A percentile compares a stretch with the other conserved stretches of the same genome.
These are phyloP conservation scores for Andrena minutula DNA, from an alignment of 2,888 invertebrate genomes.

Conservation along the genomic window DNA sequence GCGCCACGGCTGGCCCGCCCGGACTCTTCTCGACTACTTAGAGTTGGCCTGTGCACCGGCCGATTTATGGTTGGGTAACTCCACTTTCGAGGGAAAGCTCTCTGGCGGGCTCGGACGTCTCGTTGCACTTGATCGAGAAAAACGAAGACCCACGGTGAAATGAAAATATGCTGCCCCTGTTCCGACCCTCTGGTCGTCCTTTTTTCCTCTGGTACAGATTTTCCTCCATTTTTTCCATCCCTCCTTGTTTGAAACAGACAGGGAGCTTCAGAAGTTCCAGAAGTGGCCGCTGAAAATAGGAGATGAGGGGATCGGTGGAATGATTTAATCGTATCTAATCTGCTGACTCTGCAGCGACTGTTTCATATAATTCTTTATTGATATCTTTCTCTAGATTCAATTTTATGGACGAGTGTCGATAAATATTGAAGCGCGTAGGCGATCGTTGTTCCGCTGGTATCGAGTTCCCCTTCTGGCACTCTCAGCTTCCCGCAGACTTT, in stretches of 20 bases:
- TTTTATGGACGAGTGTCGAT: too few species aligned
- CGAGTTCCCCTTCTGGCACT: not conserved
- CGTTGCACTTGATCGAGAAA: conserved; percentile 45
- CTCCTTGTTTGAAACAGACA: not conserved
- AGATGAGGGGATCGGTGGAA: too few species aligned
- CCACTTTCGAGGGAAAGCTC: conserved; percentile 38
- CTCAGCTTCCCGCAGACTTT: conserved; percentile 17
- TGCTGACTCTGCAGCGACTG: too few species aligned
- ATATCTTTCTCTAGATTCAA: too few species aligned
- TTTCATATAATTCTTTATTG: too few species aligned
- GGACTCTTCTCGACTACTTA: conserved; percentile 36
- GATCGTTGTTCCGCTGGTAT: not conserved
- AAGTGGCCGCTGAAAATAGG: too few species aligned
- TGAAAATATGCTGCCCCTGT: conserved; percentile 34
- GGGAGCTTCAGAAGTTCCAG: too few species aligned
- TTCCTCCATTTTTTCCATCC: conserved; percentile 6
- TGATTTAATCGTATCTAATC: too few species aligned
- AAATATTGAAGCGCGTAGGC: too few species aligned
- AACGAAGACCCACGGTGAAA: conserved; percentile 24
- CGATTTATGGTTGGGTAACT: conserved; percentile 47
- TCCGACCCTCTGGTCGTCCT: not conserved
- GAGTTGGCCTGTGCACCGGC: conserved; percentile 21
- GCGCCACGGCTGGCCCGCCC: not conserved
- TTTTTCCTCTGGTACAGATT: not conserved
- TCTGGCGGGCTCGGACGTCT: conserved; percentile 17